A percentile compares a stretch with the other conserved stretches of the same genome.
phyloP scores from a whole-genome alignment of 2,888 invertebrate genomes.

The Steinernema carpocapsae region DNA sequence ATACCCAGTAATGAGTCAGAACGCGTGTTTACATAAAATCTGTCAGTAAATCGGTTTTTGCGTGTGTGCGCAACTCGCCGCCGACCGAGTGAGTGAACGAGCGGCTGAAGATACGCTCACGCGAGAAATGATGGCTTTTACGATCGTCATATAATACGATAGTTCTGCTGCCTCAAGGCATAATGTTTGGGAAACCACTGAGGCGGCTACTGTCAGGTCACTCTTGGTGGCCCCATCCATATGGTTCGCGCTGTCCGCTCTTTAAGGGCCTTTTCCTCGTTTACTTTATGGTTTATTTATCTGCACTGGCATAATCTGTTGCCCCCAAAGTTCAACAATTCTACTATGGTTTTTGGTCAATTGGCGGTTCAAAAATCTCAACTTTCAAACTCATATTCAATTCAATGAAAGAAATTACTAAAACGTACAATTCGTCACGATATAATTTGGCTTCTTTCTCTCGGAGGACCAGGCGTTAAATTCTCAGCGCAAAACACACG shows the following conservation, averaged over 20 bases:
- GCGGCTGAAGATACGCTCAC: slow-evolving; percentile 10
- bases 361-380: too few species aligned
- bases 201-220: slow-evolving; percentile 25
- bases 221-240: slow-evolving; percentile 21
- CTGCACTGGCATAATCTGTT: not conserved
- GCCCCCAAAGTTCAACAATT: too few species aligned
- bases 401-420: too few species aligned
- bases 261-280: slow-evolving; percentile 27
- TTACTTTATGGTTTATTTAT: not conserved
- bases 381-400: too few species aligned
- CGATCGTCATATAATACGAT: slow-evolving; percentile 33
- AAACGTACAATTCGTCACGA: too few species aligned
- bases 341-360: too few species aligned
- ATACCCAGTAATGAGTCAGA: slow-evolving; percentile 27
- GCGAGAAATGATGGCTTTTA: slow-evolving; percentile 27
- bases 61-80: slow-evolving; percentile 31
- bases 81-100: not conserved
- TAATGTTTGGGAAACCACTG: slow-evolving; percentile 32
- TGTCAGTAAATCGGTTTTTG: slow-evolving; percentile 34
- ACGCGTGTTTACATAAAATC: slow-evolving; percentile 32
- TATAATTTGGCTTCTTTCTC: too few species aligned
- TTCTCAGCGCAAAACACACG: not conserved
- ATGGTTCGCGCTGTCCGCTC: slow-evolving; percentile 16
- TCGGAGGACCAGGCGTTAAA: too few species aligned
- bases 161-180: slow-evolving; percentile 25